Evolutionary conservation across 2,113 vertebrate genomes (phyloP).

Genomic region (Ctenodactylus gundi): DNA sequence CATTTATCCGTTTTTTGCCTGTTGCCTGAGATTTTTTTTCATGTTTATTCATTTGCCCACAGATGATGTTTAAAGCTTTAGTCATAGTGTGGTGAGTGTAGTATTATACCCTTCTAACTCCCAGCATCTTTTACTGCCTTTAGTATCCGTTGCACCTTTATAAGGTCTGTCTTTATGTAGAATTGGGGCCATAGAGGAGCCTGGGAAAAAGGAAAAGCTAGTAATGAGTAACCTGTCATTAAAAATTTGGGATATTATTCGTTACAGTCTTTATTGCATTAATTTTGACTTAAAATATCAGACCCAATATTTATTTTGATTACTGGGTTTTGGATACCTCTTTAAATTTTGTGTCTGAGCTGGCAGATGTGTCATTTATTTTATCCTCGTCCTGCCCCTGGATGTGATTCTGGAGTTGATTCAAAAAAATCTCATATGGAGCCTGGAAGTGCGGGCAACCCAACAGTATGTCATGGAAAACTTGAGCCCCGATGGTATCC

Average conservation of each 20-base stretch:
- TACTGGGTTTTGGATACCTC: not conserved
- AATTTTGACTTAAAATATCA: not conserved
- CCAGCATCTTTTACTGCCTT: not conserved
- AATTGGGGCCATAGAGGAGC: not conserved
- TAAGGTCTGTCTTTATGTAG: not conserved
- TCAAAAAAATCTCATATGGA: not conserved
- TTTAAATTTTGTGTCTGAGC: not conserved
- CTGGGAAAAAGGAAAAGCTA: not conserved
- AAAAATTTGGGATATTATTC: not conserved
- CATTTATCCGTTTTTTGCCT: not conserved
- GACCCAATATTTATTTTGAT: not conserved
- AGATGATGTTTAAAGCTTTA: not conserved
- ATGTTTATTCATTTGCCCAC: not conserved
- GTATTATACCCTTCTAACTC: not conserved
- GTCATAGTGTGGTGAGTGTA: not conserved
- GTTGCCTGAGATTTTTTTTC: not conserved
- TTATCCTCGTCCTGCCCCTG: not conserved
- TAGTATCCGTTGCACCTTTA: not conserved
- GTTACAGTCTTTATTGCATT: not conserved
- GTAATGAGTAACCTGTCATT: not conserved
- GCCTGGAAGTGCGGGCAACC: not conserved
- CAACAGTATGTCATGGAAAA: not conserved
- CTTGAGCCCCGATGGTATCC: not conserved
- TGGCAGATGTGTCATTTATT: not conserved
- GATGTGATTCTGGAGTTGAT: not conserved